phyloP scores from a whole-genome alignment of 2,888 invertebrate genomes.

The Nomada ferruginata region DNA sequence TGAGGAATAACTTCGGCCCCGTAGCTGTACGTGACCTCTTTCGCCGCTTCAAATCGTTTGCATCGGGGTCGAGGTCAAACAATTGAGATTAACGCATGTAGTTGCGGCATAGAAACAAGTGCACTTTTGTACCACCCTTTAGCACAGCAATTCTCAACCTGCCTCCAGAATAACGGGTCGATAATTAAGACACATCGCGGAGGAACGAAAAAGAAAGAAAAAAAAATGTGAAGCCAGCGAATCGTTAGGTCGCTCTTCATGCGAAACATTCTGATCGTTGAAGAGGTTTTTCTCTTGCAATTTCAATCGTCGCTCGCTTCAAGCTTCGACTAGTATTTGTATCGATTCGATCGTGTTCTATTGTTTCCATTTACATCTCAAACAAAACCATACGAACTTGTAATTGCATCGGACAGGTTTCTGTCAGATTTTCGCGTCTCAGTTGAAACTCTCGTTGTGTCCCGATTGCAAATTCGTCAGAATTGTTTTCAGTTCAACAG shows the following conservation, averaged over 20 bases:
- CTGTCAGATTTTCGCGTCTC: not conserved
- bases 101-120: constrained; percentile 26
- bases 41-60: constrained; percentile 41
- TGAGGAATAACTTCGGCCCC: constrained; percentile 42
- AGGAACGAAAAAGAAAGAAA: not conserved
- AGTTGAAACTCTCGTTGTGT: not conserved
- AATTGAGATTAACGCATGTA: constrained; percentile 51
- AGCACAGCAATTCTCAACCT: constrained; percentile 3
- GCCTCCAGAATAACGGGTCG: constrained; percentile 5
- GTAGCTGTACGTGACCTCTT: constrained; percentile 42
- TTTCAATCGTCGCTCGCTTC: constrained; percentile 9
- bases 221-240: not conserved
- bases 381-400: not conserved
- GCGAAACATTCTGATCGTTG: constrained; percentile 2
- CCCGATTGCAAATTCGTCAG: not conserved
- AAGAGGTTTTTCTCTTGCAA: not conserved
- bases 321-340: not conserved
- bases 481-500: not conserved
- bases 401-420: not conserved
- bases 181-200: constrained; percentile 1
- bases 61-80: constrained; percentile 60
- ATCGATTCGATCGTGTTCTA: constrained; percentile 25
- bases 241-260: constrained; percentile 11
- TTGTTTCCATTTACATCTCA: constrained; percentile 15
- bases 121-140: constrained; percentile 25